Percentiles rank a stretch among this genome's conserved stretches.
These are phyloP conservation scores for Pterocles gutturalis DNA, from an alignment of 2,113 vertebrate genomes.

Conservation along the genomic window DNA sequence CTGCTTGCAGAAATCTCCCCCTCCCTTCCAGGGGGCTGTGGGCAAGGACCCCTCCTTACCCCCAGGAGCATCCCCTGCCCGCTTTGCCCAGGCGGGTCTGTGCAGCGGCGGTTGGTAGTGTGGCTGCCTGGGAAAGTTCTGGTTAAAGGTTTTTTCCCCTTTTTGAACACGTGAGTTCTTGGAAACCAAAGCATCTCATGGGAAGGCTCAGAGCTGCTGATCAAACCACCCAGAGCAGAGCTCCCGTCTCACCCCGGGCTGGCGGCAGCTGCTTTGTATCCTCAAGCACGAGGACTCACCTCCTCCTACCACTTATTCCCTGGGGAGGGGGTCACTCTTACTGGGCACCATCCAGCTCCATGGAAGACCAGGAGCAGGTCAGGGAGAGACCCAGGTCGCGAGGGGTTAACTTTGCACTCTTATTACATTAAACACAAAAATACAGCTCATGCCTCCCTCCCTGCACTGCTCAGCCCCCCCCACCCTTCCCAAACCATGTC, in stretches of 20 bases:
- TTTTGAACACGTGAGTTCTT: not conserved
- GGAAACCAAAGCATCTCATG: not conserved
- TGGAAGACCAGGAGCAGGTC: not conserved
- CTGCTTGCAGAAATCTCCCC: not conserved
- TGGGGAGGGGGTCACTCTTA: not conserved
- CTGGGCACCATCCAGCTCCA: not conserved
- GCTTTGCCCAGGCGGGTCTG: not conserved
- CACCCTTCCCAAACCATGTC: rapidly evolving
- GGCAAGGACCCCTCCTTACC: not conserved
- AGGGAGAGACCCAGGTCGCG: not conserved
- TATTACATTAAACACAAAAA: not conserved
- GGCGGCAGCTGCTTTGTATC: not conserved
- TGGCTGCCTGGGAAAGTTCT: not conserved
- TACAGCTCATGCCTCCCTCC: not conserved
- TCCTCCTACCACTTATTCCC: not conserved
- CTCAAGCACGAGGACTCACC: not conserved
- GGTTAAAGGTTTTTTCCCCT: not conserved
- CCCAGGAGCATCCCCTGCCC: not conserved
- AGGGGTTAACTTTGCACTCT: not conserved
- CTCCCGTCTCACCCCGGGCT: not conserved
- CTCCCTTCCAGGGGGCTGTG: not conserved
- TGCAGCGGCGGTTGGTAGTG: rapidly evolving
- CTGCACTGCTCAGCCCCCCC: not conserved
- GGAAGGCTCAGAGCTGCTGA: not conserved
- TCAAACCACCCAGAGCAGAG: not conserved